These are phyloP conservation scores for Yponomeuta malinellus DNA, from an alignment of 2,888 invertebrate species.

Conservation along the genomic window DNA sequence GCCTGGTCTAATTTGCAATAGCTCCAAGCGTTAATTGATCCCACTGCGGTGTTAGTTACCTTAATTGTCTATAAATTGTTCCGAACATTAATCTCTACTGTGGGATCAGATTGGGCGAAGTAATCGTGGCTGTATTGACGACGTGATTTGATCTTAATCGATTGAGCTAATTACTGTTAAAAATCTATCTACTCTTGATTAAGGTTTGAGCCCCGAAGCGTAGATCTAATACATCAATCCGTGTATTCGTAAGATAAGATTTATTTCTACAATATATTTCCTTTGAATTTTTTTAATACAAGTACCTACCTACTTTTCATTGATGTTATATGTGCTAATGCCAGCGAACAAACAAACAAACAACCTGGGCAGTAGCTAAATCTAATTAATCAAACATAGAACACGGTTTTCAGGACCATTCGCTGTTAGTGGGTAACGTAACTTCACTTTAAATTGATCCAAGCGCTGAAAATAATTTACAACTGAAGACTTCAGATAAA, in stretches of 20 bases:
- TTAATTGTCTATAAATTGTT: slow-evolving; percentile 74
- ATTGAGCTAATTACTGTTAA: not conserved
- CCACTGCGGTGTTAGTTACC: slow-evolving; percentile 56
- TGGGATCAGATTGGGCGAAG: slow-evolving; percentile 46
- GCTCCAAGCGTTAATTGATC: slow-evolving; percentile 70
- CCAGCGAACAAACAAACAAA: too few relatives aligned
- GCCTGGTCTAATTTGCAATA: slow-evolving; percentile 68
- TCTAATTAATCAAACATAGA: too few relatives aligned
- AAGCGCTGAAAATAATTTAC: not conserved
- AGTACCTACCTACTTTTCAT: too few relatives aligned
- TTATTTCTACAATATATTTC: too few relatives aligned
- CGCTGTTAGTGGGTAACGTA: not conserved
- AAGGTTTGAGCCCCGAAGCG: not conserved
- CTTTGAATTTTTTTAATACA: too few relatives aligned
- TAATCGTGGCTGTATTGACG: slow-evolving; percentile 27
- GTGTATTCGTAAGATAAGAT: too few relatives aligned
- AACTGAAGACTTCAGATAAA: not conserved
- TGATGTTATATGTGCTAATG: too few relatives aligned
- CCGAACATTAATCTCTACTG: slow-evolving; percentile 60
- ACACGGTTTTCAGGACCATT: too few relatives aligned
- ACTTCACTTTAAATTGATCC: not conserved
- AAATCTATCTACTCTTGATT: not conserved
- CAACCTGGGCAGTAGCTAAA: too few relatives aligned
- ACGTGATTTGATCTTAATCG: slow-evolving; percentile 30
- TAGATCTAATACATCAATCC: too few relatives aligned